phyloP scores from a whole-genome alignment of 2,113 vertebrate genomes.

The Amblyopsis rosae region DNA sequence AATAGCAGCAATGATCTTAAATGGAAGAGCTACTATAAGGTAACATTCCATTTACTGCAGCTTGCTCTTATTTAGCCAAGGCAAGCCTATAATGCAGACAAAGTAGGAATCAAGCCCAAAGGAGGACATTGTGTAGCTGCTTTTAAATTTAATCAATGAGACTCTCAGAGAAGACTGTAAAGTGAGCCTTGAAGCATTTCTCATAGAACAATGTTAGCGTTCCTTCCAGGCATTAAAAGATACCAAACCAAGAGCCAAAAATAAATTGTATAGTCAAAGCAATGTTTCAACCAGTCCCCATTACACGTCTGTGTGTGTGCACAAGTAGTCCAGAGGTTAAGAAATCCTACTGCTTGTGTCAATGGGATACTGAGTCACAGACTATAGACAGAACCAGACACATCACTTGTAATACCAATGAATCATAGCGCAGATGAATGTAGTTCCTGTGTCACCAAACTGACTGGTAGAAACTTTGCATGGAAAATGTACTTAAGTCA shows the following conservation, averaged over 20 bases:
- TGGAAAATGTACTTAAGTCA: too few species aligned
- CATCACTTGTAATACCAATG: conserved; percentile 43
- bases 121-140: conserved; percentile 35
- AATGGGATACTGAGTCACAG: conserved; percentile 36
- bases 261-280: conserved; percentile 24
- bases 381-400: conserved; percentile 36
- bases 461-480: too few species aligned
- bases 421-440: conserved; percentile 53
- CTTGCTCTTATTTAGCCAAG: conserved; percentile 33
- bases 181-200: conserved; percentile 4
- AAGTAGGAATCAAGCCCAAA: conserved; percentile 18
- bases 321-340: conserved; percentile 1
- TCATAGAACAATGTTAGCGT: background rate
- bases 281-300: conserved; percentile 7
- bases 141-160: conserved; percentile 64
- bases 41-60: background rate
- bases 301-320: conserved; percentile 29
- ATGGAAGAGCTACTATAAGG: conserved; percentile 10
- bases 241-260: conserved; percentile 23
- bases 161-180: conserved; percentile 16
- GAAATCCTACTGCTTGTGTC: conserved; percentile 6
- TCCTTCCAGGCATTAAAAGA: conserved; percentile 24
- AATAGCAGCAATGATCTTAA: conserved; percentile 24
- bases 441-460: conserved; percentile 50
- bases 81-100: conserved; percentile 16